Percentiles rank a stretch among this genome's conserved stretches.
These are phyloP conservation scores for Lepilemur septentrionalis DNA, from an alignment of 2,797 vertebrate species.

Conservation along the genomic window DNA sequence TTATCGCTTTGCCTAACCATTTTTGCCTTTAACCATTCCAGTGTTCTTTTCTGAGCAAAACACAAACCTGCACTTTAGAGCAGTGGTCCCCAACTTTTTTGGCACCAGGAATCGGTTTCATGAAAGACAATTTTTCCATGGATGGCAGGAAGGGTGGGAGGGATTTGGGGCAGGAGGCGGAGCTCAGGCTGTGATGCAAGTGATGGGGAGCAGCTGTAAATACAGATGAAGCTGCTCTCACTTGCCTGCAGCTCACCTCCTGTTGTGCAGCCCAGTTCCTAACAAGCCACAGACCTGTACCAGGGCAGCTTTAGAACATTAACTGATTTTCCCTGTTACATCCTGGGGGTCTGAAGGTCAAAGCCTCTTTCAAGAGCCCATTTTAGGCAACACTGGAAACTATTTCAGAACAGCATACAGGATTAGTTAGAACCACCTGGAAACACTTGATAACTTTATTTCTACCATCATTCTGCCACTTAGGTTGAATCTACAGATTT, in stretches of 20 bases:
- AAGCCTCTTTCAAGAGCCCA: neutral
- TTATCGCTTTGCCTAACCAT: neutral
- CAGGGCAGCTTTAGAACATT: neutral
- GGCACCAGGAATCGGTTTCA: too few relatives aligned
- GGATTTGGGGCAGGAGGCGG: too few relatives aligned
- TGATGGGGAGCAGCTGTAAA: too few relatives aligned
- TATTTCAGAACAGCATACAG: neutral
- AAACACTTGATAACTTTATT: conserved; percentile 15
- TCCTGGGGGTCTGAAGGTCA: neutral
- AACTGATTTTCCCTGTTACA: conserved; percentile 54
- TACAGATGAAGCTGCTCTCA: too few relatives aligned
- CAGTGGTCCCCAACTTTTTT: too few relatives aligned
- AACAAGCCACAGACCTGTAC: too few relatives aligned
- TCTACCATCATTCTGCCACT: neutral
- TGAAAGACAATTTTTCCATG: too few relatives aligned
- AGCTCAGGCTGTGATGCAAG: too few relatives aligned
- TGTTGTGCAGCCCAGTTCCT: too few relatives aligned
- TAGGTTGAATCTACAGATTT: neutral
- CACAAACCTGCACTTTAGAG: conserved; percentile 38
- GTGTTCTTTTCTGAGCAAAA: conserved; percentile 23
- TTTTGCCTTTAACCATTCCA: conserved; percentile 38
- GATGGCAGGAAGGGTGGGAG: too few relatives aligned
- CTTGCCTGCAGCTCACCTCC: too few relatives aligned
- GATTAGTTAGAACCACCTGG: conserved; percentile 23
- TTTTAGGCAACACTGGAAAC: conserved; percentile 27